Evolutionary conservation across 2,113 vertebrate species (phyloP), one percentile per base, ranked within the genome.

Genomic region (Hyperoodon ampullatus): DNA sequence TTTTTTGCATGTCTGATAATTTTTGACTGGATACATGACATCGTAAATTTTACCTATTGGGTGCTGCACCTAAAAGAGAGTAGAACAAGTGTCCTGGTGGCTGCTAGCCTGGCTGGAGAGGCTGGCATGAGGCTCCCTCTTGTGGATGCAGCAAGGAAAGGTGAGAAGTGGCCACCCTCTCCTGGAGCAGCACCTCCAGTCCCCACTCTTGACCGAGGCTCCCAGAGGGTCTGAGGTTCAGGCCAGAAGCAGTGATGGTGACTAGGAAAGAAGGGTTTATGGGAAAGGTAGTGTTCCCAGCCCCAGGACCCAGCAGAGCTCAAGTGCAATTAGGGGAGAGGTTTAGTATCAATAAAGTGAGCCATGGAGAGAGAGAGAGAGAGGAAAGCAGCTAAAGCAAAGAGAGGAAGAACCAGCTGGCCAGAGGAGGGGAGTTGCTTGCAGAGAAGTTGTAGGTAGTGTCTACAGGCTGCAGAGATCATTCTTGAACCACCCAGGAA

Each of bases 141-240:
- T 93, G 86, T 53, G 88, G 72, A 21, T 1, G 13, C 19, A n/a
- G 28, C 9, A 14, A 21, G 24, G 44, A 89, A 50, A 70, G 58
- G 47, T 13, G 75, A 26, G 23, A 35, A 39, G 24, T 30, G 42
- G 8, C n/a, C 3, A 0, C 1, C 1, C 16, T 50, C 6, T 2
- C 58, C 63, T 8, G 16, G 44, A 84, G 33, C 12, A 9, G 30
- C 5, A 6, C n/a, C 42, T 74, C 70, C 1, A 5, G 19, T 21
- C 33, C 28, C 21, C 0, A 2, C 10, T 24, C 14, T 2, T 12
- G 61, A 15, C 21, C 12, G 58, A n/a, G 72, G 10, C 3, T 33
- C 53, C 47, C 44, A 5, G 81, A 50, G 35, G 30, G 33, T 30
- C 33, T 33, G 6, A 24, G 47, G 11, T 63, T 85, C 93, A 81